A percentile compares a stretch with the other conserved stretches of the same genome.
Conservation (phyloP, 2,888 invertebrate species). For the Clostera curtula region DNA sequence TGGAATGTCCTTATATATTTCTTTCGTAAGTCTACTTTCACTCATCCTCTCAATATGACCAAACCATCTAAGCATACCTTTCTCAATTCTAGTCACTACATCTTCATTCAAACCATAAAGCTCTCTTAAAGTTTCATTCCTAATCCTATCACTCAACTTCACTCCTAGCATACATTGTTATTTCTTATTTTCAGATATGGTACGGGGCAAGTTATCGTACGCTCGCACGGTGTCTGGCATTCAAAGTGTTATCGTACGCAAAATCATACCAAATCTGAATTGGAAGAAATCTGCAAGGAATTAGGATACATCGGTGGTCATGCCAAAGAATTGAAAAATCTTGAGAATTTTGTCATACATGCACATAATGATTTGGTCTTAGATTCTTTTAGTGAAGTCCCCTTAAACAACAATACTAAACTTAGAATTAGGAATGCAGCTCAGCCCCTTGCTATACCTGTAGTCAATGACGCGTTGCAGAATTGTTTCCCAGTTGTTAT, state of each 20-base stretch:
- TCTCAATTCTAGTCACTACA: too few species aligned
- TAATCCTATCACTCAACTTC: too few species aligned
- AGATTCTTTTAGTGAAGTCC: conserved; percentile 50
- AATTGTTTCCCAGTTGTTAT: conserved; percentile 63
- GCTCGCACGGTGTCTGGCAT: conserved; percentile 82
- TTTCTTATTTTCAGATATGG: conserved; percentile 49
- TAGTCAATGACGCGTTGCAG: conserved; percentile 33
- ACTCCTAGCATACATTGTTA: neutral
- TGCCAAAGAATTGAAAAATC: conserved; percentile 51
- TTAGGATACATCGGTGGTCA: conserved; percentile 76
- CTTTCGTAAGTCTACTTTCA: too few species aligned
- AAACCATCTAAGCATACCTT: too few species aligned
- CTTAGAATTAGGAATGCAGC: conserved; percentile 53
- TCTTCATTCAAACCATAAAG: too few species aligned
- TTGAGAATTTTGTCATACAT: conserved; percentile 26
- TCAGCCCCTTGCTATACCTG: conserved; percentile 45
- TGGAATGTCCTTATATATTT: too few species aligned
- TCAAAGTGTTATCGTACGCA: conserved; percentile 78
- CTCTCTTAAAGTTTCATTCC: too few species aligned
- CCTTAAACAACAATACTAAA: conserved; percentile 51
- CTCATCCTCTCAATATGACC: too few species aligned
- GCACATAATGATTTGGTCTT: conserved; percentile 42
- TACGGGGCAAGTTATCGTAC: conserved; percentile 79
- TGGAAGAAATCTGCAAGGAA: conserved; percentile 76
- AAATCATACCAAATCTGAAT: conserved; percentile 65